A percentile compares a stretch with the other conserved stretches of the same genome.
These are phyloP conservation scores for Zophobas morio DNA, from an alignment of 1,140 invertebrate genomes.

Conservation along the genomic window DNA sequence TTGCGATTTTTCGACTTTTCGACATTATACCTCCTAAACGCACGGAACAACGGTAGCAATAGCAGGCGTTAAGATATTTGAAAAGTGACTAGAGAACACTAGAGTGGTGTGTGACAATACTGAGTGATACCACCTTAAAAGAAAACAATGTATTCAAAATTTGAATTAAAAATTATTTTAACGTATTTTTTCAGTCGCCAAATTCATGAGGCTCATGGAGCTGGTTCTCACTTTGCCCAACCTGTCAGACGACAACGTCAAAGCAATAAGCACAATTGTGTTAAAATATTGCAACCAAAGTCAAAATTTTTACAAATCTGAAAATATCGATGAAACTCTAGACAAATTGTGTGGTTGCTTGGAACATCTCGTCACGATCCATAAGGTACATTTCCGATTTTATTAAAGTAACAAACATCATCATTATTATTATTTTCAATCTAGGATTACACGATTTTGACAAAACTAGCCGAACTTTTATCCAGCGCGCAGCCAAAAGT, in stretches of 20 bases:
- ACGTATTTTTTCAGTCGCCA: constrained; percentile 44
- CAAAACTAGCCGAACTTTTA: background rate
- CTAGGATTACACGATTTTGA: constrained; percentile 25
- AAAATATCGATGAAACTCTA: constrained; percentile 2
- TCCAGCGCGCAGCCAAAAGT: background rate
- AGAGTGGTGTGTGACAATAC: too few species aligned
- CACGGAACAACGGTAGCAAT: too few species aligned
- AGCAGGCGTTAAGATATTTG: too few species aligned
- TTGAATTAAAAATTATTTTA: background rate
- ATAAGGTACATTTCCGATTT: constrained; percentile 3
- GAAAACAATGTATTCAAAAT: too few species aligned
- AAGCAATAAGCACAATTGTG: constrained; percentile 41
- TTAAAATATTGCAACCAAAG: constrained; percentile 42
- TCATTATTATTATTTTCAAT: background rate
- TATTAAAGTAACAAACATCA: background rate
- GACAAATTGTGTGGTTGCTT: constrained; percentile 27
- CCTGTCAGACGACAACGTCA: constrained; percentile 39
- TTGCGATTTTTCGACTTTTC: too few species aligned
- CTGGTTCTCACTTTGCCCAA: constrained; percentile 35
- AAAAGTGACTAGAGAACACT: too few species aligned
- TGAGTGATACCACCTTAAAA: too few species aligned
- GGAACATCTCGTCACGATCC: constrained; percentile 14
- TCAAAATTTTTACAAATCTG: constrained; percentile 33
- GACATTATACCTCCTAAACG: too few species aligned
- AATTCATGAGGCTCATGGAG: constrained; percentile 39